phyloP scores from a whole-genome alignment of 2,888 invertebrate species.

The Camponotus fellah region DNA sequence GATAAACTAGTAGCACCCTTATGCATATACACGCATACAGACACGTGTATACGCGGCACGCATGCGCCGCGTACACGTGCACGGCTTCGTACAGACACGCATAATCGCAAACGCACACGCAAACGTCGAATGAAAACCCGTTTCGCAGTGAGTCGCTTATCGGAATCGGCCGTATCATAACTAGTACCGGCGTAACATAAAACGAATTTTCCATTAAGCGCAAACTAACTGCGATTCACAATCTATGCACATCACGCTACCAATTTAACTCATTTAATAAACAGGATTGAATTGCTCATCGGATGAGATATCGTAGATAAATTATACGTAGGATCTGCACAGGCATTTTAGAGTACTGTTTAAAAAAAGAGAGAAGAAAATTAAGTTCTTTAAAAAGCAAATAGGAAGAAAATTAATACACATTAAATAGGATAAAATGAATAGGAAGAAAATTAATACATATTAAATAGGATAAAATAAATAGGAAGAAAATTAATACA shows the following conservation, averaged over 20 bases:
- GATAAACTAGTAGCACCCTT: slow-evolving; percentile 73
- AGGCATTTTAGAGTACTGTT: neutral
- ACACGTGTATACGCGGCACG: neutral
- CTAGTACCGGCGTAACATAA: slow-evolving; percentile 62
- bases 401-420: neutral
- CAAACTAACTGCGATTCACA: slow-evolving; percentile 66
- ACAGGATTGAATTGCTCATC: neutral
- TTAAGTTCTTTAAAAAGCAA: neutral
- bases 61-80: too few species aligned
- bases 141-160: slow-evolving; percentile 69
- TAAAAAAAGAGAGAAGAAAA: neutral
- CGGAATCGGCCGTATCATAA: slow-evolving; percentile 73
- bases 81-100: slow-evolving; percentile 6
- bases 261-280: slow-evolving; percentile 60
- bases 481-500: neutral
- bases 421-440: too few species aligned
- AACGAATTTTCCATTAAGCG: slow-evolving; percentile 75
- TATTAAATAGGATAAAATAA: too few species aligned
- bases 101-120: slow-evolving; percentile 30
- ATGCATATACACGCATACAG: neutral
- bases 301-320: neutral
- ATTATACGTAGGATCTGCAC: neutral
- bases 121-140: slow-evolving; percentile 69
- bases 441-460: neutral
- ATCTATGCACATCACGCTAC: slow-evolving; percentile 51